A percentile compares a stretch with the other conserved stretches of the same genome.
These are phyloP conservation scores for Aythya fuligula DNA, from an alignment of 2,797 vertebrate species.

Conservation along the genomic window DNA sequence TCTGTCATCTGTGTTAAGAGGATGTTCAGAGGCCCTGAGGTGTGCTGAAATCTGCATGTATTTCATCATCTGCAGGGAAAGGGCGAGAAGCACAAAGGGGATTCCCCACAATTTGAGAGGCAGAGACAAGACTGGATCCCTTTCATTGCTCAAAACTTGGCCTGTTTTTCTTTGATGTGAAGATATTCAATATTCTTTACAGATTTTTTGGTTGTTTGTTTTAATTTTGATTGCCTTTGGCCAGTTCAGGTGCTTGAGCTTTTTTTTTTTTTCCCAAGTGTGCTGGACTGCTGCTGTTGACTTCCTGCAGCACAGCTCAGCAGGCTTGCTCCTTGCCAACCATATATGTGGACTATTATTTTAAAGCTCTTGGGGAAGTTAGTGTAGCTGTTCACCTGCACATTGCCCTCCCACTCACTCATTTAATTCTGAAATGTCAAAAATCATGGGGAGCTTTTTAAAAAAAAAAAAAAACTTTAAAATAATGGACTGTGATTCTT, in stretches of 20 bases:
- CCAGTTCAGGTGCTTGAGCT: background rate
- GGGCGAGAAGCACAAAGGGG: background rate
- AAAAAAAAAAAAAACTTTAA: conserved; percentile 45
- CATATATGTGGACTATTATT: background rate
- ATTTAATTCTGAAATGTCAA: conserved; percentile 46
- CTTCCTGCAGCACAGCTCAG: conserved; percentile 10
- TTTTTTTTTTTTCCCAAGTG: conserved; percentile 2
- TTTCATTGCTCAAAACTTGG: background rate
- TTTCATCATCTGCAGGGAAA: background rate
- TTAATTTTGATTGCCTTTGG: background rate
- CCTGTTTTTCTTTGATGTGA: background rate
- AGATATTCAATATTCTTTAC: background rate
- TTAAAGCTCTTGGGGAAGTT: conserved; percentile 63
- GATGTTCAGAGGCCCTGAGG: background rate
- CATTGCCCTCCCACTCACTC: conserved; percentile 66
- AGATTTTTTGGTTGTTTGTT: background rate
- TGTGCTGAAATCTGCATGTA: background rate
- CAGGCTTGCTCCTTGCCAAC: background rate
- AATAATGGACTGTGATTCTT: conserved; percentile 25
- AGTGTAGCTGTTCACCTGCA: conserved; percentile 63
- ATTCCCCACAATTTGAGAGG: rapidly evolving
- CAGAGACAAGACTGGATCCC: background rate
- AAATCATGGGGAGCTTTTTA: conserved; percentile 58
- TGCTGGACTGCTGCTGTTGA: conserved; percentile 36
- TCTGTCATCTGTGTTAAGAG: background rate